Conservation (phyloP, 2,113 vertebrate species). For the Dasyurus viverrinus region DNA sequence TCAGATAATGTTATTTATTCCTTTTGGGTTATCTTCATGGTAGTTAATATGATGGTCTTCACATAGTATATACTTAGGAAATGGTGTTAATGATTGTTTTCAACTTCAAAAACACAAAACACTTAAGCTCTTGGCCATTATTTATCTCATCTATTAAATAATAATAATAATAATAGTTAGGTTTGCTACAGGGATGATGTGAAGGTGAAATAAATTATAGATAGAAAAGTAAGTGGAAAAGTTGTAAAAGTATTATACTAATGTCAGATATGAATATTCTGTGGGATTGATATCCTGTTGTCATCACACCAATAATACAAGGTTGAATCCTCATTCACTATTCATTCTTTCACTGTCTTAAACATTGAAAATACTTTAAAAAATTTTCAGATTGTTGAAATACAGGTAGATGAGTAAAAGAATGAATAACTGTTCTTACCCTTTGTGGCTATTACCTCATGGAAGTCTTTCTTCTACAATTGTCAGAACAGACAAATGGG, state of each 20-base stretch:
- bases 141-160: neutral
- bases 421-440: neutral
- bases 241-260: neutral
- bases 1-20: neutral
- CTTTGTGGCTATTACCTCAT: neutral
- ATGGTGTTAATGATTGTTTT: neutral
- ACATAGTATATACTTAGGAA: too few relatives aligned
- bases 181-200: neutral
- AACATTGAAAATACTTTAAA: neutral
- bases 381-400: neutral
- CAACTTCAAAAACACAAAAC: neutral
- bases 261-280: neutral
- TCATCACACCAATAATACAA: neutral
- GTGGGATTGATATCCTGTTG: neutral
- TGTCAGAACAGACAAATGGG: neutral
- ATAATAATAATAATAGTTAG: fast-evolving
- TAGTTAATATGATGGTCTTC: neutral
- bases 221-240: neutral
- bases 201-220: neutral
- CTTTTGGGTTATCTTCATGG: neutral
- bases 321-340: neutral
- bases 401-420: neutral
- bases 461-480: neutral
- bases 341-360: neutral
- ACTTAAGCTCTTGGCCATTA: neutral